Evolutionary conservation across 1,140 invertebrate genomes (phyloP), one percentile per base, ranked within the genome.

Genomic region (Lepidurus couesii): DNA sequence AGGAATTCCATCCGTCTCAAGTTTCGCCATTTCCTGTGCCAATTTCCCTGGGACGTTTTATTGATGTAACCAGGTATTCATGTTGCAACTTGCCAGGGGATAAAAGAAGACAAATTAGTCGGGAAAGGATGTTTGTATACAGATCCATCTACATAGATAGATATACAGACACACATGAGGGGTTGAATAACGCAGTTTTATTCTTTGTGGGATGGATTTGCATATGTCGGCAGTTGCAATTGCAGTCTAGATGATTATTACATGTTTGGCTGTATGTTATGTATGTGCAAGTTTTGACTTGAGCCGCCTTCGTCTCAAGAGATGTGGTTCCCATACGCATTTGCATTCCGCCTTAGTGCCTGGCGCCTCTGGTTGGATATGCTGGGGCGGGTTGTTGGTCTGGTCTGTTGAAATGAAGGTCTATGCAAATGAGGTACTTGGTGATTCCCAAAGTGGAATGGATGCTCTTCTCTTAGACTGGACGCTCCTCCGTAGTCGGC

Each of bases 231-330:
- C 53, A 65, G 53, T 65, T 65, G 53, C 53, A 65, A 65, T 65
- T 65, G 53, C 53, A 65, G 53, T 65, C 53, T 65, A 65, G 53
- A 65, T 65, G 53, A 65, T 65, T 65, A 65, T 65, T 65, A 65
- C 53, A 65, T 65, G 53, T 65, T 65, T 65, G 53, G 53, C 21
- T 65, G 53, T 65, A 65, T 65, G 53, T 65, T 65, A 65, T 65
- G 53, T 65, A 65, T 65, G 53, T 65, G 53, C 53, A 65, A 65
- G 53, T 65, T 65, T 65, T 65, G 53, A 65, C 53, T 65, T 65
- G 53, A 65, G 53, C 53, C 53, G 53, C 53, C 53, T 65, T 65
- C 53, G 16, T 65, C 21, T 65, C 53, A 7, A 65, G 53, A 7
- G 53, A 65, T 65, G 53, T 13, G 53, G 53, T n/a, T 65, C 53